Evolutionary conservation across 2,797 vertebrate genomes (phyloP), one percentile per base, ranked within the genome.

Genomic region (Nyctibius grandis): DNA sequence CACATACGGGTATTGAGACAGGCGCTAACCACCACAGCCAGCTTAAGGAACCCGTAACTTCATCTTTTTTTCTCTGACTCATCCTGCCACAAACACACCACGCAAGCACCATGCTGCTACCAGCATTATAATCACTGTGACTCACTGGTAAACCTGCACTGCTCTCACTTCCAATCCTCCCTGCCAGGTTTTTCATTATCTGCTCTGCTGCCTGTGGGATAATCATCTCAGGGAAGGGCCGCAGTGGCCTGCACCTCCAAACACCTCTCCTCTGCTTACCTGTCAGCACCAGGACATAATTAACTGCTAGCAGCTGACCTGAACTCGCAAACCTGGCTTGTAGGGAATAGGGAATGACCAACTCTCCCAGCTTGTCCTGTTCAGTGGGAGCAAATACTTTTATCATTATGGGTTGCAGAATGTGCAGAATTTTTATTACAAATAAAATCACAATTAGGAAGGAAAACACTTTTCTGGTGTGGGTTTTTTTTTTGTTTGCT

Each of bases 41-140:
- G 54, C 15, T 51, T 85, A 51, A 77, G 84, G 67, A 92, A 33
- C 38, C 73, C 11, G 4, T 53, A 54, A 51, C 73, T 85, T 74
- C 47, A 19, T 48, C 56, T 78, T 91, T 48, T 63, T 12, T 72
- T 40, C 88, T 90, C 82, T 94, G 96, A 96, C 91, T 97, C 96
- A 97, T 38, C 50, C 57, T 36, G 73, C 57, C 84, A 82, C 85
- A 67, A 78, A 56, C 75, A 68, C 85, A 67, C 73, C 78, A 57
- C 1, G 3, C 45, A 36, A 33, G 23, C 48, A 89, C 80, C 59
- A 36, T 44, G 91, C 64, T 93, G 95, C 54, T 91, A 9, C 93
- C 96, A 85, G 93, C 75, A 15, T 91, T 69, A 31, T n/a, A n/a
- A n/a, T n/a, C 40, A 13, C 61, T 6, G 5, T 97, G 97, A 96